Conservation (phyloP, 53 echinoderm and acorn worm species). For the Holothuria leucospilota region DNA sequence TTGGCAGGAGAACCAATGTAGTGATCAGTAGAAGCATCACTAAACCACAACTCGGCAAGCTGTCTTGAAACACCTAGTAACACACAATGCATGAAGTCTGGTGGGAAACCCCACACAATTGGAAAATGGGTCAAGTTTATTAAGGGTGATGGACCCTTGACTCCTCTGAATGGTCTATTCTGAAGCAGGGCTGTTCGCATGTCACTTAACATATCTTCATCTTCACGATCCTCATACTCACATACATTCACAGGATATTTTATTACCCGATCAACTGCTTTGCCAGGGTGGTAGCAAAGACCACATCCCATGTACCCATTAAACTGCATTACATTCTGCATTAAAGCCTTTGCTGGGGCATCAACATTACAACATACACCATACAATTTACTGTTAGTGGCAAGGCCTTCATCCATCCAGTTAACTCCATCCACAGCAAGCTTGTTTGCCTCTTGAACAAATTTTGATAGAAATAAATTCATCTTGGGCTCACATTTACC, state of each 20-base stretch:
- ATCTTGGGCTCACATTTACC: conserved; percentile 16
- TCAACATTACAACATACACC: conserved; percentile 63
- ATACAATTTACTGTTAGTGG: conserved; percentile 50
- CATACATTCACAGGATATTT: conserved; percentile 60
- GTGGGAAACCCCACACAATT: conserved; percentile 54
- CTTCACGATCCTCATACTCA: conserved; percentile 42
- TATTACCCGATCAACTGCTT: conserved; percentile 30
- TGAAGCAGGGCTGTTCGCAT: conserved; percentile 53
- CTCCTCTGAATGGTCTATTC: conserved; percentile 39
- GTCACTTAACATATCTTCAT: conserved; percentile 52
- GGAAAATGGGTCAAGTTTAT: conserved; percentile 46
- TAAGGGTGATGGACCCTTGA: conserved; percentile 48
- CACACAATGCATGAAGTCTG: conserved; percentile 62
- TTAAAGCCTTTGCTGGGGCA: conserved; percentile 56
- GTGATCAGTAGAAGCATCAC: conserved; percentile 6
- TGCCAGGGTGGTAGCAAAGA: conserved; percentile 62
- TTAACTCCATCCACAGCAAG: conserved; percentile 12
- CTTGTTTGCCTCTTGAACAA: conserved; percentile 31
- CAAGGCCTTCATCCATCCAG: conserved; percentile 11
- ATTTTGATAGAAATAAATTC: conserved; percentile 14
- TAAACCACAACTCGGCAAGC: conserved; percentile 60
- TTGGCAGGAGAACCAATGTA: conserved; percentile 52
- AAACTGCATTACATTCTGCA: conserved; percentile 61
- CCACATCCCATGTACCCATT: conserved; percentile 67
- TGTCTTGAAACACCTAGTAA: conserved; percentile 61